Evolutionary conservation across 1,140 invertebrate genomes (phyloP).

Genomic region (Oedothorax gibbosus): DNA sequence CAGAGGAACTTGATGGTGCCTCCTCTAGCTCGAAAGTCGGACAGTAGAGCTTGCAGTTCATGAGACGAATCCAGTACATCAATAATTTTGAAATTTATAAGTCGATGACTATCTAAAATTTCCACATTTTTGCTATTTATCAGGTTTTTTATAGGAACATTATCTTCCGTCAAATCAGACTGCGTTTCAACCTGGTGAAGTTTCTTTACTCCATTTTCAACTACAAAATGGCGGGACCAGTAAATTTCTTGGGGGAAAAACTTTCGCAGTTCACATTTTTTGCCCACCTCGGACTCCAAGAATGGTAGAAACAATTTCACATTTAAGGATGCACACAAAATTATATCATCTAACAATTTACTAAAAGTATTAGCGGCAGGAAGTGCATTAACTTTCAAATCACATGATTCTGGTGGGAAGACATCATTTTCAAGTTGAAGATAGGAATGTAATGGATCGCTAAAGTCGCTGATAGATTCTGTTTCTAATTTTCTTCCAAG

Average conservation of each 20-base stretch:
- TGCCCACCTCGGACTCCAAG: constrained; percentile 85
- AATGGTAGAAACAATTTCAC: constrained; percentile 87
- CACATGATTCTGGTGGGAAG: constrained; percentile 11
- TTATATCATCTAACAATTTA: constrained; percentile 75
- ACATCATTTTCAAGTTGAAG: constrained; percentile 74
- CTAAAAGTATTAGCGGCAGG: constrained; percentile 78
- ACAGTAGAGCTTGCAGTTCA: constrained; percentile 77
- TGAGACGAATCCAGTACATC: constrained; percentile 21
- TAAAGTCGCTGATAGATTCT: constrained; percentile 77
- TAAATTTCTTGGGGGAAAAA: constrained; percentile 87
- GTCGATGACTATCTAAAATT: constrained; percentile 75
- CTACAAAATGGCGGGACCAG: constrained; percentile 74
- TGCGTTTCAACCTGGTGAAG: constrained; percentile 55
- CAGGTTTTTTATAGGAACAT: constrained; percentile 4
- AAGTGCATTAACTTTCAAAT: constrained; percentile 72
- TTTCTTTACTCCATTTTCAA: constrained; percentile 60
- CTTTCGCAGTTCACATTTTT: constrained; percentile 79
- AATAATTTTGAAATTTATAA: constrained; percentile 79
- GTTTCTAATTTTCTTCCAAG: constrained; percentile 68
- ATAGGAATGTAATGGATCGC: constrained; percentile 81
- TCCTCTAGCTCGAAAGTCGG: constrained; percentile 88
- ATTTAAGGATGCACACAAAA: constrained; percentile 86
- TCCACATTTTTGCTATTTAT: constrained; percentile 58
- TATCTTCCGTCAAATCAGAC: constrained; percentile 34
- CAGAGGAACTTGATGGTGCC: constrained; percentile 73